phyloP scores from a whole-genome alignment of 2,888 invertebrate genomes.

The Himalopsyche kuldschensis region DNA sequence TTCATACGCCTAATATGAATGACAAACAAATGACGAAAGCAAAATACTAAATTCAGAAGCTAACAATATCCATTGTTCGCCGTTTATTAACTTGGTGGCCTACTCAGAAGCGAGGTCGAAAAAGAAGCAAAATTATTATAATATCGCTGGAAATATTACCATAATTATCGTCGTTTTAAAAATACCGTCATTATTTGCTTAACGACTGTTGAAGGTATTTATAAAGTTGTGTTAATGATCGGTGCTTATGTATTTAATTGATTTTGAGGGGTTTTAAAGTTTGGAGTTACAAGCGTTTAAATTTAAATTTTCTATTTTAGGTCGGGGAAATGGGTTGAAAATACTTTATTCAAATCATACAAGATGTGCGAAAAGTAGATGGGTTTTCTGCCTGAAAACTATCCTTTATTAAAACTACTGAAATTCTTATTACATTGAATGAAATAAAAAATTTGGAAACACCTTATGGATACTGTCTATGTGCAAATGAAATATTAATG shows the following conservation, averaged over 20 bases:
- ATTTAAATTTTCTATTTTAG: no score
- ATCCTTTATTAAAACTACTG: no score
- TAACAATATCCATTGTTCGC: background rate
- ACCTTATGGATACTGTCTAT: no score
- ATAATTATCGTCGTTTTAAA: background rate
- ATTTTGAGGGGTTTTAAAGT: background rate
- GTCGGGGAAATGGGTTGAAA: no score
- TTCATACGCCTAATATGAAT: background rate
- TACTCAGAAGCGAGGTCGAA: background rate
- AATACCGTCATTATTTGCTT: background rate
- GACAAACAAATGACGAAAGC: background rate
- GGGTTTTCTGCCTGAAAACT: no score
- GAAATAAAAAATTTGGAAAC: no score
- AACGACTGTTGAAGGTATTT: background rate
- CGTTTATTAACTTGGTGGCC: background rate
- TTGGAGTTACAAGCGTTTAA: background rate
- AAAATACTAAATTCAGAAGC: background rate
- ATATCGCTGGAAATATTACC: background rate
- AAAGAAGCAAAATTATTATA: background rate
- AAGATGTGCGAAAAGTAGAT: no score
- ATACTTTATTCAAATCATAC: no score
- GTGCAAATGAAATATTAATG: no score
- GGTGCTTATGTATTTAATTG: background rate
- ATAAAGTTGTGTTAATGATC: no score
- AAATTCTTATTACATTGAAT: no score